phyloP scores from a whole-genome alignment of 2,888 invertebrate species.

The Eueremaeus valkanovi region DNA sequence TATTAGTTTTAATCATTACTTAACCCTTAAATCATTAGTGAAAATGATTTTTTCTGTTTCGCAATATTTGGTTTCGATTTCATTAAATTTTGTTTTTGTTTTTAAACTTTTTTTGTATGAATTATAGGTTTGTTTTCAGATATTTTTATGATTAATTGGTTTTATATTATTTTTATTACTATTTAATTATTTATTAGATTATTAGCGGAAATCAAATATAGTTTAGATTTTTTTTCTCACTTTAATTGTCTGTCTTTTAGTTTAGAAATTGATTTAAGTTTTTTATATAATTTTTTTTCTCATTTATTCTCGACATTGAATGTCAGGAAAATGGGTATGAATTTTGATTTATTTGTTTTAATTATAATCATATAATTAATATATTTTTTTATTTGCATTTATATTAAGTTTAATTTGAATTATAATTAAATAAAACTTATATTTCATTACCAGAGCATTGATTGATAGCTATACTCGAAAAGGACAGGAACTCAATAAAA shows the following conservation, averaged over 20 bases:
- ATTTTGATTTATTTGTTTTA: neutral
- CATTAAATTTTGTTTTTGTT: no score
- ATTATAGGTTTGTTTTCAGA: no score
- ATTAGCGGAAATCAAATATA: neutral
- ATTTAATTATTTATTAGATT: neutral
- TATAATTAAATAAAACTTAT: neutral
- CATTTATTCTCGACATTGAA: no score
- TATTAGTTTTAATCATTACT: no score
- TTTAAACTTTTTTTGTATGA: no score
- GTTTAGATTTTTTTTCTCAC: neutral
- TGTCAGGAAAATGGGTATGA: no score
- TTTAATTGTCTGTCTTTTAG: neutral
- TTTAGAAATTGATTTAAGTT: neutral
- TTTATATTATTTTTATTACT: neutral
- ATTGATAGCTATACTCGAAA: slow-evolving; percentile 23
- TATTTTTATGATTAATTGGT: neutral
- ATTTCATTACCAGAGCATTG: slow-evolving; percentile 8
- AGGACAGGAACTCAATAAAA: slow-evolving; percentile 3
- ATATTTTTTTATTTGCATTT: neutral
- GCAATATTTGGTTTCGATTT: no score
- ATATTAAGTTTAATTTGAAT: neutral
- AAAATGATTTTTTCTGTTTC: no score
- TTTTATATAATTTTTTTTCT: no score
- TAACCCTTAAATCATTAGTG: no score
- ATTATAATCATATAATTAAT: neutral